phyloP scores from a whole-genome alignment of 2,797 vertebrate species.

The Chelon labrosus region DNA sequence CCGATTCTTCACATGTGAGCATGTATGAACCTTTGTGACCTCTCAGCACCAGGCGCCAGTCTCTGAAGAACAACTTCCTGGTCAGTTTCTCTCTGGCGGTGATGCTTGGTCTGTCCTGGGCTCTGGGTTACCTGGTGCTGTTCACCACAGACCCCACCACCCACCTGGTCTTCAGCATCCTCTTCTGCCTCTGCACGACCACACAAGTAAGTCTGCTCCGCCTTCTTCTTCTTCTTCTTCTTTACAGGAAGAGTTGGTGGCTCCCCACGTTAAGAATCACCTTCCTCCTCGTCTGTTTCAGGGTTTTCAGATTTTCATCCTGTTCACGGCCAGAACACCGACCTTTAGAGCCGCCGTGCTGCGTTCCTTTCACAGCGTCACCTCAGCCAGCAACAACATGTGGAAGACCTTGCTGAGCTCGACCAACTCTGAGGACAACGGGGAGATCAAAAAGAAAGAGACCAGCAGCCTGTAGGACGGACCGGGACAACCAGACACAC shows the following conservation, averaged over 20 bases:
- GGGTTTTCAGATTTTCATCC: constrained; percentile 78
- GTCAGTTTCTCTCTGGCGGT: constrained; percentile 72
- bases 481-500: too few species aligned
- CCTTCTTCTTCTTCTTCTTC: too few species aligned
- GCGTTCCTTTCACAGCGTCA: rapidly evolving
- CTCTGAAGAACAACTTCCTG: constrained; percentile 70
- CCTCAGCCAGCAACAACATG: not conserved
- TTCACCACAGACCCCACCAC: constrained; percentile 26
- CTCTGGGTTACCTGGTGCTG: constrained; percentile 79
- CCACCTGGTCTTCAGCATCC: constrained; percentile 66
- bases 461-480: not conserved
- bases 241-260: too few species aligned
- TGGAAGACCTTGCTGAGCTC: too few species aligned
- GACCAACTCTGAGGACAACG: not conserved
- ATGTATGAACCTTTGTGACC: too few species aligned
- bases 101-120: constrained; percentile 82
- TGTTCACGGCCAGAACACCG: constrained; percentile 64
- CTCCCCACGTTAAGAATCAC: too few species aligned
- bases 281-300: constrained; percentile 24
- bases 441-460: rapidly evolving
- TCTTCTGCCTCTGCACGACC: constrained; percentile 83
- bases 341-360: constrained; percentile 24
- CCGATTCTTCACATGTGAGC: too few species aligned
- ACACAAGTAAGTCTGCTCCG: constrained; percentile 77
- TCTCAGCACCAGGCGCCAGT: constrained; percentile 65